Evolutionary conservation across 1,140 invertebrate genomes (phyloP).

Genomic region (Nasonia longicornis): DNA sequence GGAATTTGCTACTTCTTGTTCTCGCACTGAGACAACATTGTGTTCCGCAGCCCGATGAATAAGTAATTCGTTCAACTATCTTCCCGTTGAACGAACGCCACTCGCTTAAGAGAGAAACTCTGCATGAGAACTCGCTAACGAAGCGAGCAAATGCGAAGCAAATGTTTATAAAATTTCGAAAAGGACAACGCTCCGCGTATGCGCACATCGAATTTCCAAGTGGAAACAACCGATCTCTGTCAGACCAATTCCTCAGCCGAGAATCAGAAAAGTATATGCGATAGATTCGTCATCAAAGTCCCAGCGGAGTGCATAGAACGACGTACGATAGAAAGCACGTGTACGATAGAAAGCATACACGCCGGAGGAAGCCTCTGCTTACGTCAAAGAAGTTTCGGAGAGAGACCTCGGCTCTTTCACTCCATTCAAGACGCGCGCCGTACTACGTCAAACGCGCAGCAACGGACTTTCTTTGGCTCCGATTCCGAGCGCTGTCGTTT

Average conservation of each 20-base stretch:
- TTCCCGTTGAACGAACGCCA: too few relatives aligned
- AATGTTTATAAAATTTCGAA: too few relatives aligned
- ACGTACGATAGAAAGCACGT: conserved; percentile 9
- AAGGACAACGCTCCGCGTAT: too few relatives aligned
- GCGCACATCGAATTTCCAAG: too few relatives aligned
- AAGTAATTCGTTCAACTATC: too few relatives aligned
- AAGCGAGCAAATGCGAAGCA: too few relatives aligned
- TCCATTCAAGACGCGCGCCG: conserved; percentile 7
- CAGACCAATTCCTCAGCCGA: not conserved
- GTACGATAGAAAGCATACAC: conserved; percentile 11
- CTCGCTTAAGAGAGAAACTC: too few relatives aligned
- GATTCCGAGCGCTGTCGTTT: not conserved
- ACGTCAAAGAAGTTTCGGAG: not conserved
- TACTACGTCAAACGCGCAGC: conserved; percentile 16
- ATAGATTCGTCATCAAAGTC: conserved; percentile 27
- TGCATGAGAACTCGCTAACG: too few relatives aligned
- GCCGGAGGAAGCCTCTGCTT: not conserved
- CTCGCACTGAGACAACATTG: too few relatives aligned
- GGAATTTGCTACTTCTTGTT: too few relatives aligned
- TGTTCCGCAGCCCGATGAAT: too few relatives aligned
- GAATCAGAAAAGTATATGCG: not conserved
- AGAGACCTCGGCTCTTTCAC: conserved; percentile 15
- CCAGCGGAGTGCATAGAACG: not conserved
- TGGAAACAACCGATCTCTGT: too few relatives aligned
- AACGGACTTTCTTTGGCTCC: conserved; percentile 30